A percentile compares a stretch with the other conserved stretches of the same genome.
Conservation (phyloP, 2,888 invertebrate genomes). For the Drosophila atroscutellata region DNA sequence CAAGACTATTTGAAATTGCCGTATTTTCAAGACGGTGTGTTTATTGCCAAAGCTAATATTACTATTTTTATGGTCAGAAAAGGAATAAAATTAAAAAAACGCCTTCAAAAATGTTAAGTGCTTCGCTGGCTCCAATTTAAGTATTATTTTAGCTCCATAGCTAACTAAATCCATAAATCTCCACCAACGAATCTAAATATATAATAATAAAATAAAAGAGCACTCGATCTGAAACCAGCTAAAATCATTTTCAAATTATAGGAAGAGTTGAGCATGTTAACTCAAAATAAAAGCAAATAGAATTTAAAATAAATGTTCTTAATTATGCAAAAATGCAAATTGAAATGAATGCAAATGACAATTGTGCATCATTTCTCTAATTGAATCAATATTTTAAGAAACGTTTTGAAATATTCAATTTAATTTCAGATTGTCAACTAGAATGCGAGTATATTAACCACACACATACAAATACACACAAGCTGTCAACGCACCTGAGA, state of each 20-base stretch:
- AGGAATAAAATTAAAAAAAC: neutral
- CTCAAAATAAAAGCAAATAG: neutral
- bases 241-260: neutral
- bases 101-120: neutral
- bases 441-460: slow-evolving; percentile 6
- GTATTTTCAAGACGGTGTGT: neutral
- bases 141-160: neutral
- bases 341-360: neutral
- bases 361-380: neutral
- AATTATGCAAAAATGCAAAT: neutral
- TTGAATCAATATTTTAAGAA: slow-evolving; percentile 2
- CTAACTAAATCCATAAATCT: neutral
- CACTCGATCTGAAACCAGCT: neutral
- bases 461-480: slow-evolving; percentile 7
- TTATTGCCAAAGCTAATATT: slow-evolving; percentile 8
- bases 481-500: slow-evolving; percentile 31
- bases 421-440: slow-evolving; percentile 15
- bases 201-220: neutral
- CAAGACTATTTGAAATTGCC: slow-evolving; percentile 3
- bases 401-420: slow-evolving; percentile 2
- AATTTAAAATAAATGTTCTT: neutral
- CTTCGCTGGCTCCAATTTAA: neutral
- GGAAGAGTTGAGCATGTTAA: neutral
- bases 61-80: neutral
- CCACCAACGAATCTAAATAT: too few relatives aligned